Evolutionary conservation across 1,140 invertebrate genomes (phyloP), one percentile per base, ranked within the genome.

Genomic region (Drosophila subobscura): DNA sequence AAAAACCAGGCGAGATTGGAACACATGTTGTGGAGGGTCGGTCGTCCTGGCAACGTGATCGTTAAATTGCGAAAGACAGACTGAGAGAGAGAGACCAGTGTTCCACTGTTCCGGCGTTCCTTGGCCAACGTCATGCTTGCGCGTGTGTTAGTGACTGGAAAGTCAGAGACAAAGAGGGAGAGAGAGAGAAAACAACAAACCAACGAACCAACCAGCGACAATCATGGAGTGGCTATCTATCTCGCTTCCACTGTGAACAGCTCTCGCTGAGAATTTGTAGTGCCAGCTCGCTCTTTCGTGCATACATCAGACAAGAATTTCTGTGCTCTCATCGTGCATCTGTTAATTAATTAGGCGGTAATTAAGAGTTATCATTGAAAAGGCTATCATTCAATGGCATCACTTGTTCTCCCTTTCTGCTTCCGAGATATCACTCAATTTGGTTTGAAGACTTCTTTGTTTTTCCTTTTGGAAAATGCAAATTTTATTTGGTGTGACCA

Each of bases 341-440:
- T 72, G 61, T 64, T 88, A 81, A 88, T 90, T 89, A 72, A 90
- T 90, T 83, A 77, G 79, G 70, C 65, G 77, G 76, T 90, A 90
- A 90, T 90, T 90, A 90, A 86, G 63, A 79, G 73, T 79, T 76
- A 76, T 72, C 77, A 54, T 25, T 63, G 55, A 27, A 37, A 12
- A 33, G 33, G 56, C 51, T 77, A 79, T 86, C 68, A 58, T 67
- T 68, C 37, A 50, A 29, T 64, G 57, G 61, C 73, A 74, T 81
- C 72, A 42, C 29, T 22, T 7, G 12, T 6, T 5, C 16, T 16
- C 2, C 6, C 41, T 25, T 23, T 50, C 25, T 37, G 10, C 10
- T 49, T 46, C 14, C 40, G 2, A 29, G 46, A 33, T 60, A 14
- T 50, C 33, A 54, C 52, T 40, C 27, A 16, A 29, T 54, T 66